Percentiles rank a stretch among this genome's conserved stretches.
Conservation (phyloP, 2,888 invertebrate genomes). For the Acholoe squamosa region DNA sequence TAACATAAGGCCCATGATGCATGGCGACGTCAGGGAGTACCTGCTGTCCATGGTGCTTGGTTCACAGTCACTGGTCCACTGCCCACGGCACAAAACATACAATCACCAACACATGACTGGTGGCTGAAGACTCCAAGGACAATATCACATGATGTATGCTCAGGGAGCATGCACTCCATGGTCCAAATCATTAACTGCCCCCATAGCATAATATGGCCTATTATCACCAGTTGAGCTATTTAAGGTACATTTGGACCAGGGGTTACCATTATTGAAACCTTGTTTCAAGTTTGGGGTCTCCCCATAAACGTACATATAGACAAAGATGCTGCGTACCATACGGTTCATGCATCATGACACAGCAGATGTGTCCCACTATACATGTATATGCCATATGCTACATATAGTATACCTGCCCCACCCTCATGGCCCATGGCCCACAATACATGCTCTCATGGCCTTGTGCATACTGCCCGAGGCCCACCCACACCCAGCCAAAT, state of each 20-base stretch:
- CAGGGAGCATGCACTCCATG: too few species aligned
- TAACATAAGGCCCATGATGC: too few species aligned
- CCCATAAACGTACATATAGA: too few species aligned
- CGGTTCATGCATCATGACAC: background rate
- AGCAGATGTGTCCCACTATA: background rate
- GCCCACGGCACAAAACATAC: background rate
- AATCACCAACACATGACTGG: background rate
- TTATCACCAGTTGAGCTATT: too few species aligned
- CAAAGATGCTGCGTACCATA: background rate
- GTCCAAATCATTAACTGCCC: too few species aligned
- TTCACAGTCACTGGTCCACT: background rate
- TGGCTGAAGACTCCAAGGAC: background rate
- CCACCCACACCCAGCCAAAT: constrained; percentile 48
- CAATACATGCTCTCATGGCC: background rate
- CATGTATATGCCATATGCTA: background rate
- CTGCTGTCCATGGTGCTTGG: too few species aligned
- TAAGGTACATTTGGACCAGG: too few species aligned
- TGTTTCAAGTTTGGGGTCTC: too few species aligned
- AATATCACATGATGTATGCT: too few species aligned
- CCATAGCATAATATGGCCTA: too few species aligned
- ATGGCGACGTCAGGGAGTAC: too few species aligned
- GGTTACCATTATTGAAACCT: too few species aligned
- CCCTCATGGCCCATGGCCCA: background rate
- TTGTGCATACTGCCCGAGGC: background rate
- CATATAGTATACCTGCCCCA: background rate